A percentile compares a stretch with the other conserved stretches of the same genome.
These are phyloP conservation scores for Acleris emargana DNA, from an alignment of 2,888 invertebrate genomes.

Conservation along the genomic window DNA sequence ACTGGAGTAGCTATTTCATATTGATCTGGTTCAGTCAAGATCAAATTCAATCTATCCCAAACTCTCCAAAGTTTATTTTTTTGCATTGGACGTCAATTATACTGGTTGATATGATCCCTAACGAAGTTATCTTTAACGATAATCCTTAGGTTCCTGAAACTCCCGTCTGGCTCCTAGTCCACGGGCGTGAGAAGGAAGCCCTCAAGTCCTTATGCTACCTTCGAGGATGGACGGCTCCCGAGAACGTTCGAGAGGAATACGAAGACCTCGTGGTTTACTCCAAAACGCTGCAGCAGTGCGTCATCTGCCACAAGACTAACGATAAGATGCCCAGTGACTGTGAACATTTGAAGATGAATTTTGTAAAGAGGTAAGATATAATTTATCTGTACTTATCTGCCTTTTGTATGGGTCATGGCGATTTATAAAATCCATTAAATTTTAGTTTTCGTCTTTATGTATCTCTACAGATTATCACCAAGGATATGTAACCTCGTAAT, in stretches of 20 bases:
- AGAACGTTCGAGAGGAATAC: conserved; percentile 76
- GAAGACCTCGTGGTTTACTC: conserved; percentile 68
- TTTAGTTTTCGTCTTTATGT: too few relatives aligned
- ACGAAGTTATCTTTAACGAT: not conserved
- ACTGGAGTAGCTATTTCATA: too few relatives aligned
- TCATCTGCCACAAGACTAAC: conserved; percentile 61
- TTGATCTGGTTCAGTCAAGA: too few relatives aligned
- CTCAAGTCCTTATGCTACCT: conserved; percentile 79
- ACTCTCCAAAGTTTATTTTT: too few relatives aligned
- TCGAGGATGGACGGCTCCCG: conserved; percentile 79
- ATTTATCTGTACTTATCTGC: too few relatives aligned
- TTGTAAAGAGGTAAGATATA: conserved; percentile 56
- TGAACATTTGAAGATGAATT: conserved; percentile 63
- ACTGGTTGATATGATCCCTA: too few relatives aligned
- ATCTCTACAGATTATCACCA: too few relatives aligned
- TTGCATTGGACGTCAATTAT: too few relatives aligned
- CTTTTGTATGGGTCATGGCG: too few relatives aligned
- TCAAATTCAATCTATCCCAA: too few relatives aligned
- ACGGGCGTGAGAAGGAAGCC: conserved; percentile 77
- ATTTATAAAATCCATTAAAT: too few relatives aligned
- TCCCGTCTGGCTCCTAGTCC: conserved; percentile 81
- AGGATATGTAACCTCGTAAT: too few relatives aligned
- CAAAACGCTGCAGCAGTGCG: conserved; percentile 62
- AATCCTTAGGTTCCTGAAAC: conserved; percentile 80
- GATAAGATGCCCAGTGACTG: conserved; percentile 52